Conservation (phyloP, 1,140 invertebrate species). For the Drosophila nannoptera region DNA sequence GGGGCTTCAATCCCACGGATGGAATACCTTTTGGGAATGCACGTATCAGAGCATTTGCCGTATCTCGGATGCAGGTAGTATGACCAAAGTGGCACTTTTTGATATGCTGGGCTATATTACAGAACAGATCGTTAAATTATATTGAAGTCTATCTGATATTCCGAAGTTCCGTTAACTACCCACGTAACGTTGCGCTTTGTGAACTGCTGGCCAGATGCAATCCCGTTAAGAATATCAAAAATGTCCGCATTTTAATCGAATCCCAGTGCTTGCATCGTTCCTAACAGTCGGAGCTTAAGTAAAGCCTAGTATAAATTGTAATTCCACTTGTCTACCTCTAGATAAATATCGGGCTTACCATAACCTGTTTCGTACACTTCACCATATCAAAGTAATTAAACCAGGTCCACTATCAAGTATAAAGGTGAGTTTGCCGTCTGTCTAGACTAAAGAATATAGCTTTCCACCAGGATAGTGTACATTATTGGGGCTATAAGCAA, state of each 20-base stretch:
- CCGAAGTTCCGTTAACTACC: neutral
- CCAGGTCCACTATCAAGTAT: slow-evolving; percentile 1
- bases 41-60: slow-evolving; percentile 42
- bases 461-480: too few species aligned
- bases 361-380: slow-evolving; percentile 46
- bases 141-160: neutral
- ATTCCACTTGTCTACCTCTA: neutral
- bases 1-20: slow-evolving; percentile 45
- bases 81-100: slow-evolving; percentile 57
- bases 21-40: slow-evolving; percentile 55
- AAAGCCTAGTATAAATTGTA: slow-evolving; percentile 11
- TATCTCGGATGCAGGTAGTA: slow-evolving; percentile 43
- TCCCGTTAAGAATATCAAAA: slow-evolving; percentile 20
- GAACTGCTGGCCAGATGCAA: slow-evolving; percentile 22
- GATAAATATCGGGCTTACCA: slow-evolving; percentile 40
- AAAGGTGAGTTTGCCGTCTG: slow-evolving; percentile 2
- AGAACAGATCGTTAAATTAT: neutral
- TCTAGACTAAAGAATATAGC: neutral
- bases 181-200: slow-evolving; percentile 43
- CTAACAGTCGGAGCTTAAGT: slow-evolving; percentile 10
- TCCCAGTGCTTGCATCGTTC: slow-evolving; percentile 34
- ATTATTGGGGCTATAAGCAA: neutral
- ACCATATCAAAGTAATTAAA: slow-evolving; percentile 21
- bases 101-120: slow-evolving; percentile 33
- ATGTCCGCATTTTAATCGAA: slow-evolving; percentile 31